A percentile compares a stretch with the other conserved stretches of the same genome.
These are phyloP conservation scores for Rhabdophis nuchalis DNA, from an alignment of 2,797 vertebrate genomes.

Conservation along the genomic window DNA sequence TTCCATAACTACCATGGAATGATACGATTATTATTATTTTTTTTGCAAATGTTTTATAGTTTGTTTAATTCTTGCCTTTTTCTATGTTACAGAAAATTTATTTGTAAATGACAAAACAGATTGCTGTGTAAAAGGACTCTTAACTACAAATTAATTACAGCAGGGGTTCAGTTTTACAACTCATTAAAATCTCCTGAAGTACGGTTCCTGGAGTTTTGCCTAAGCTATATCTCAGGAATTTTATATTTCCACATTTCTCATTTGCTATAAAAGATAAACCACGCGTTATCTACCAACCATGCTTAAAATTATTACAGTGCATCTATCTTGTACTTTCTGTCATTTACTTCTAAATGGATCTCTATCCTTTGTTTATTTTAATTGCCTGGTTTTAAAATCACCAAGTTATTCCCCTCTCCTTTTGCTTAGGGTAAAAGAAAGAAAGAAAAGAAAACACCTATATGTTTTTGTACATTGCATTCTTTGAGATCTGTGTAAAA, in stretches of 20 bases:
- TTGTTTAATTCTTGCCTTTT: background rate
- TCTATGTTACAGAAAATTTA: background rate
- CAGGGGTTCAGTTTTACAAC: conserved; percentile 41
- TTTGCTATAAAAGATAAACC: conserved; percentile 23
- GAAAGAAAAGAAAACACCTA: background rate
- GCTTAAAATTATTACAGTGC: conserved; percentile 13
- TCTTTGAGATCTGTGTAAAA: conserved; percentile 6
- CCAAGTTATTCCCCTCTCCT: background rate
- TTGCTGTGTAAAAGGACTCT: conserved; percentile 20
- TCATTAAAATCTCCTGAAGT: conserved; percentile 42
- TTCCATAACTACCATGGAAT: background rate
- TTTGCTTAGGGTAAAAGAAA: background rate
- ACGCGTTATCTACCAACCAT: conserved; percentile 24
- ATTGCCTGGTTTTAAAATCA: conserved; percentile 40
- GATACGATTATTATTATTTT: background rate
- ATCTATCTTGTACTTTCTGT: conserved; percentile 21
- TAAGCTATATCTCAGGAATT: conserved; percentile 38
- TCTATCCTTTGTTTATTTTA: conserved; percentile 32
- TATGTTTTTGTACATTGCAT: conserved; percentile 19
- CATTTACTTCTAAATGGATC: conserved; percentile 42
- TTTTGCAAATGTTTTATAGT: background rate
- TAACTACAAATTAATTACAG: conserved; percentile 48
- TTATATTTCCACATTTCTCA: conserved; percentile 27
- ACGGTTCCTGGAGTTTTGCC: conserved; percentile 28
- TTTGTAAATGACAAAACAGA: conserved; percentile 25